phyloP scores from a whole-genome alignment of 53 echinoderm and acorn worm genomes.

The Henricia sp. region DNA sequence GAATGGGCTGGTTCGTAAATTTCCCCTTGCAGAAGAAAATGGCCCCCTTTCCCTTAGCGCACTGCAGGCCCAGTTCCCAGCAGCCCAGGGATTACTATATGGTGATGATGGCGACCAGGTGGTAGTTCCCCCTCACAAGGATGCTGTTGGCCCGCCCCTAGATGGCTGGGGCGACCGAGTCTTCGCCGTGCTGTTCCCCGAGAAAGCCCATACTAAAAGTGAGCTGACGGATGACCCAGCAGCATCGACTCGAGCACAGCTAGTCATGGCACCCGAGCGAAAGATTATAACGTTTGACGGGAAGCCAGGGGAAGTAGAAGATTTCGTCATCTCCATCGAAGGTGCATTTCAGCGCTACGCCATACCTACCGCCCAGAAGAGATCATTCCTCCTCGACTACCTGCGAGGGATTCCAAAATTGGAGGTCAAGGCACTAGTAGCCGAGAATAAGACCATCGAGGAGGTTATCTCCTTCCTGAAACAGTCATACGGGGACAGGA shows the following conservation, averaged over 20 bases:
- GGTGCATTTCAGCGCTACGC: slow-evolving; percentile 32
- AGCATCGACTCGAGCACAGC: background rate
- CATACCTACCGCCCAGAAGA: background rate
- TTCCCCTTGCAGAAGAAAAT: slow-evolving; percentile 9
- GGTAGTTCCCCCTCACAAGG: background rate
- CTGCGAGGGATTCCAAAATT: slow-evolving; percentile 5
- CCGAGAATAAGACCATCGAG: background rate
- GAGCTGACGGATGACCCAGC: background rate
- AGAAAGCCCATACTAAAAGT: background rate
- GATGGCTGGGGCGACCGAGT: slow-evolving; percentile 31
- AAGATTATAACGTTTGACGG: slow-evolving; percentile 23
- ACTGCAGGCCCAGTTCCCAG: background rate
- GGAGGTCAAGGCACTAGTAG: slow-evolving; percentile 27
- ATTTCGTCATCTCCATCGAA: background rate
- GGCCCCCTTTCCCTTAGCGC: background rate
- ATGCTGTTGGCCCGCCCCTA: background rate
- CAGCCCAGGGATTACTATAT: slow-evolving; percentile 1
- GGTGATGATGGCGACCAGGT: background rate
- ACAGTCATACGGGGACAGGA: slow-evolving; percentile 23
- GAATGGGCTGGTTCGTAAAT: background rate
- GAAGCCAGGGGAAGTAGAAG: slow-evolving; percentile 16
- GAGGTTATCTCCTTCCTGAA: slow-evolving; percentile 29
- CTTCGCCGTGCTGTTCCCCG: slow-evolving; percentile 2
- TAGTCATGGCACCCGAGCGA: slow-evolving; percentile 34
- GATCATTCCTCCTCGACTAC: slow-evolving; percentile 20